A percentile compares a stretch with the other conserved stretches of the same genome.
Conservation (phyloP, 2,113 vertebrate genomes). For the Poeciliopsis turrubarensis region DNA sequence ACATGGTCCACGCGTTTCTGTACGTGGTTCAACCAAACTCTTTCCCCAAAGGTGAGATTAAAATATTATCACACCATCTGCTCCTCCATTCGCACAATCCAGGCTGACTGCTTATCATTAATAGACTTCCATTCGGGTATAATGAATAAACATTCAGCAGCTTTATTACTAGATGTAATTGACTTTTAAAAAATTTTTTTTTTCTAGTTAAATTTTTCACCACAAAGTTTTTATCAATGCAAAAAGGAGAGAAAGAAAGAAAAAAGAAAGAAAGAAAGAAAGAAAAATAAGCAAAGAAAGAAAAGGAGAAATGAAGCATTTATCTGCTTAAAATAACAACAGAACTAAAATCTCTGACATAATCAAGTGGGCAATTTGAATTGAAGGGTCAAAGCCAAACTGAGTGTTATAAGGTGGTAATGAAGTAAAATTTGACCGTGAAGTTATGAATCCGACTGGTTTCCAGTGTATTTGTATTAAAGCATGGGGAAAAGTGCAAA, state of each 20-base stretch:
- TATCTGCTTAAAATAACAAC: too few relatives aligned
- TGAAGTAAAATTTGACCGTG: too few relatives aligned
- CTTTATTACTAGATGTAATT: not conserved
- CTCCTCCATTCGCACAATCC: too few relatives aligned
- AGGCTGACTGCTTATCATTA: too few relatives aligned
- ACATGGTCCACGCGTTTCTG: slow-evolving; percentile 87
- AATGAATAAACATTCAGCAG: not conserved
- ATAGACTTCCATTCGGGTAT: not conserved
- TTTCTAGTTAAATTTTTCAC: not conserved
- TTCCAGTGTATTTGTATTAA: not conserved
- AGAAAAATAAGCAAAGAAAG: too few relatives aligned
- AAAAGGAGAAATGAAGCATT: too few relatives aligned
- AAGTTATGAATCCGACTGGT: not conserved
- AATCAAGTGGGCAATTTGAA: too few relatives aligned
- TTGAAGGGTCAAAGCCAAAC: too few relatives aligned
- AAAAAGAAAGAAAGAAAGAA: too few relatives aligned
- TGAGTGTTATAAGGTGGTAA: too few relatives aligned
- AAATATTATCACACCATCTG: not conserved
- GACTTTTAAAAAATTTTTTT: not conserved
- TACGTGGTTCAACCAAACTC: slow-evolving; percentile 86
- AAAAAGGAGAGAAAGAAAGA: too few relatives aligned
- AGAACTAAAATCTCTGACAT: too few relatives aligned
- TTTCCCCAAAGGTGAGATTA: slow-evolving; percentile 90
- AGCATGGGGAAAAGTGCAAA: not conserved
- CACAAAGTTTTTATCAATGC: not conserved